Base-by-base conservation (phyloP, 2,888 invertebrate species). In the Harpalus rubripes region DNA sequence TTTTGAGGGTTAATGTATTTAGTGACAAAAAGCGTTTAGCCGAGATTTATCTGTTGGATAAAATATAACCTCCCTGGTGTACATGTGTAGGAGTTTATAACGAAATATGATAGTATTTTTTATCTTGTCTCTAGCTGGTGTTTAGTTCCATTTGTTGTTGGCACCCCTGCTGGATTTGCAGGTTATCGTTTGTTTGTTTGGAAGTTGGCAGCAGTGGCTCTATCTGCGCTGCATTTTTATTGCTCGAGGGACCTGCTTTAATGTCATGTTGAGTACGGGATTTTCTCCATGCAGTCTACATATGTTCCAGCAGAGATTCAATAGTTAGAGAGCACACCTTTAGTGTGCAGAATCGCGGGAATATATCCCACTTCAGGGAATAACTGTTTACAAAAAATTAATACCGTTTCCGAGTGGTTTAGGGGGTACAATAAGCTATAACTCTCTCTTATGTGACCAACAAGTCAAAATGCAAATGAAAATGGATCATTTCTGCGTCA, bases 181-280 rank as follows among this genome's bases (percentile, higher is more conserved):
- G 58, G 78, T 78, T 78, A 78, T 78, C 78, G 59, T 59, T 78
- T 78, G 78, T 78, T 78, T 78, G 78, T 78, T 78, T 78, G 72
- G 72, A 74, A 74, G 72, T 74, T 74, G 72, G 72, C 72, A 74
- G 41, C 72, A 7, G 72, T 41, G 41, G 41, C 44, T 74, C 72
- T 74, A 74, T 78, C 18, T 56, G 32, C 22, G 78, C 59, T 56
- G 78, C 59, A 78, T 78, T 78, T 78, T 78, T 78, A 78, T 78
- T 78, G 78, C 78, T 78, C 59, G 15, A 26, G 78, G 56, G 78
- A 78, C 78, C 32, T 58, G 78, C 58, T 78, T 58, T 78, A 78
- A 78, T 78, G 78, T 22, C 16, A 52, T 52, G 44, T 52, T 52
- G 44, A 52, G 44, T 52, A 52, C 32, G 44, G 44, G 44, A 52